Conservation (phyloP, 2,888 invertebrate genomes). For the Anorthoa munda region DNA sequence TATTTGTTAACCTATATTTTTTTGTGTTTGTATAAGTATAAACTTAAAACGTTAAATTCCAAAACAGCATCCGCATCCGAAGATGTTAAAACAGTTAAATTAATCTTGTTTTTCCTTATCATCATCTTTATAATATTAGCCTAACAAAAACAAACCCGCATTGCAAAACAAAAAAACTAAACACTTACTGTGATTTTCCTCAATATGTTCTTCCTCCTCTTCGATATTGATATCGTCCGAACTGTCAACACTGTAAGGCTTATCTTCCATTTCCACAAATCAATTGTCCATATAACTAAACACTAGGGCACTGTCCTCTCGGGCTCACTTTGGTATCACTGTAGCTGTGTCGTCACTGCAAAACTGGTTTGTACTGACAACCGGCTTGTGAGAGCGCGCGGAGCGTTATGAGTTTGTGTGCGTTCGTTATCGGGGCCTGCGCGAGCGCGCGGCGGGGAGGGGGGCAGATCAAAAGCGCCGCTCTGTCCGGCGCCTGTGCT, state of each 20-base stretch:
- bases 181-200: constrained; percentile 86
- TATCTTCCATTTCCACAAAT: constrained; percentile 88
- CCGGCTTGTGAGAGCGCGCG: constrained; percentile 89
- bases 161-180: constrained; percentile 30
- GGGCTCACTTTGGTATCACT: constrained; percentile 82
- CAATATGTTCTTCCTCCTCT: constrained; percentile 86
- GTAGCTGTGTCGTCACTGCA: constrained; percentile 83
- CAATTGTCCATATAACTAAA: constrained; percentile 82
- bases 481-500: constrained; percentile 85
- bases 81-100: constrained; percentile 4
- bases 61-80: constrained; percentile 14
- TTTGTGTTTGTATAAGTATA: background rate
- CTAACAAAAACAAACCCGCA: constrained; percentile 40
- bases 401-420: constrained; percentile 89
- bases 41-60: background rate
- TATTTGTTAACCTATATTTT: constrained; percentile 21
- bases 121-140: constrained; percentile 21
- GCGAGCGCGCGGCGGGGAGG: constrained; percentile 80
- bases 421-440: constrained; percentile 85
- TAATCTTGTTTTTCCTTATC: constrained; percentile 33
- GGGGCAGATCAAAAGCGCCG: constrained; percentile 87
- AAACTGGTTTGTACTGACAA: constrained; percentile 89
- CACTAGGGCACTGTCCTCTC: constrained; percentile 83
- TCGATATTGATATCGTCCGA: constrained; percentile 89
- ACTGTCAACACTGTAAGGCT: constrained; percentile 89